Percentiles rank a stretch among this genome's conserved stretches.
Evolutionary conservation across 2,888 invertebrate genomes (phyloP).

Genomic region (Trissolcus japonicus): DNA sequence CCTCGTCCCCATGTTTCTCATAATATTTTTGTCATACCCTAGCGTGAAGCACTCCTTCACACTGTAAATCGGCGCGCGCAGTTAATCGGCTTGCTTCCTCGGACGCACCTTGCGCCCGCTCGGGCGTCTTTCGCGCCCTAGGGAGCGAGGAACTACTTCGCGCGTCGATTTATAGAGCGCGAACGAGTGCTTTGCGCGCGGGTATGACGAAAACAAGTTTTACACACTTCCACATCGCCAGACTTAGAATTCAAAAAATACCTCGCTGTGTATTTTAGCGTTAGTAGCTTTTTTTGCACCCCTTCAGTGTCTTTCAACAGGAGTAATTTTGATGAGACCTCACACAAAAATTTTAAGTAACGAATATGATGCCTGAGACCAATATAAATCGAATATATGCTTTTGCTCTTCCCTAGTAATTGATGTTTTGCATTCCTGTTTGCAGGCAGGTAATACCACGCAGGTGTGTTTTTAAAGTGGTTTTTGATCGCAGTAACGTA

Average conservation of each 20-base stretch:
- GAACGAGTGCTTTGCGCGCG: too few species aligned
- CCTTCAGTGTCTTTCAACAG: neutral
- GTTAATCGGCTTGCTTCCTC: too few species aligned
- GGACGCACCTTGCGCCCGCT: too few species aligned
- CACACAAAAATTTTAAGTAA: neutral
- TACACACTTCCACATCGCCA: conserved; percentile 20
- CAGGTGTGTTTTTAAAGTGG: neutral
- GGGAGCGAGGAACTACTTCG: too few species aligned
- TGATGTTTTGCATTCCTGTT: conserved; percentile 4
- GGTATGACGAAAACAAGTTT: too few species aligned
- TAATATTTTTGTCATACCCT: conserved; percentile 28
- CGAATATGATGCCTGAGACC: conserved; percentile 13
- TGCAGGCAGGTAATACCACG: neutral
- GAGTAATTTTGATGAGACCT: neutral
- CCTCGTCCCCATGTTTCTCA: too few species aligned
- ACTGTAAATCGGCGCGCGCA: too few species aligned
- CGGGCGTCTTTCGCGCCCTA: too few species aligned
- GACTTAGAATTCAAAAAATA: conserved; percentile 11
- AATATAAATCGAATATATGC: conserved; percentile 19
- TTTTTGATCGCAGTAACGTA: neutral
- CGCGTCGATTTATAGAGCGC: too few species aligned
- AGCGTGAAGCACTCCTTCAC: too few species aligned
- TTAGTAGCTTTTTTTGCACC: neutral
- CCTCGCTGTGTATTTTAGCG: neutral
- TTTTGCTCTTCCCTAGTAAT: conserved; percentile 22